Evolutionary conservation across 2,113 vertebrate species (phyloP).

Genomic region (Arothron firmamentum): DNA sequence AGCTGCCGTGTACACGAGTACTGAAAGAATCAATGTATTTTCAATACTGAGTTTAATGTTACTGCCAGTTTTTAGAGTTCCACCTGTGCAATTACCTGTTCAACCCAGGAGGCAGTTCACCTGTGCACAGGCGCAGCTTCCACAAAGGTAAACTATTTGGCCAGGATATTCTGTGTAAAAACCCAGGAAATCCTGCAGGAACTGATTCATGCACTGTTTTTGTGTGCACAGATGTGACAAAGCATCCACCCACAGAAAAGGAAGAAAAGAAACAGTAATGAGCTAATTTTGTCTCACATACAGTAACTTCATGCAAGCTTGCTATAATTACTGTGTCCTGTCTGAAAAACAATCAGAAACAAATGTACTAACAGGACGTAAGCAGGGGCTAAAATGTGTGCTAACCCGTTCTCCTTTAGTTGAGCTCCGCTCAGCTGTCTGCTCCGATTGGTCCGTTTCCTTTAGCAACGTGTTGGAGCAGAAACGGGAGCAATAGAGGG

Average conservation of each 20-base stretch:
- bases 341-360: conserved; percentile 10
- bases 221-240: too few species aligned
- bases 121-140: too few species aligned
- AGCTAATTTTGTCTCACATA: conserved; percentile 17
- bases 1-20: too few species aligned
- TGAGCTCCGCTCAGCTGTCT: conserved; percentile 45
- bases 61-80: too few species aligned
- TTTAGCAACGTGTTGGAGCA: conserved; percentile 38
- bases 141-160: too few species aligned
- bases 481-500: conserved; percentile 9
- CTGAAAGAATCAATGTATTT: too few species aligned
- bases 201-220: too few species aligned
- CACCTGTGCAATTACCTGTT: too few species aligned
- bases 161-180: too few species aligned
- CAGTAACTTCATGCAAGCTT: conserved; percentile 21
- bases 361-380: conserved; percentile 22
- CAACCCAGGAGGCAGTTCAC: too few species aligned
- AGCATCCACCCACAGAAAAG: conserved; percentile 5
- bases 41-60: too few species aligned
- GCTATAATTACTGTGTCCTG: conserved; percentile 16
- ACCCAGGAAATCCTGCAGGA: too few species aligned
- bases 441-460: conserved; percentile 47
- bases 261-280: conserved; percentile 3
- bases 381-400: conserved; percentile 11
- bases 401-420: conserved; percentile 25